Evolutionary conservation across 2,113 vertebrate genomes (phyloP).

Genomic region (Myxocyprinus asiaticus): DNA sequence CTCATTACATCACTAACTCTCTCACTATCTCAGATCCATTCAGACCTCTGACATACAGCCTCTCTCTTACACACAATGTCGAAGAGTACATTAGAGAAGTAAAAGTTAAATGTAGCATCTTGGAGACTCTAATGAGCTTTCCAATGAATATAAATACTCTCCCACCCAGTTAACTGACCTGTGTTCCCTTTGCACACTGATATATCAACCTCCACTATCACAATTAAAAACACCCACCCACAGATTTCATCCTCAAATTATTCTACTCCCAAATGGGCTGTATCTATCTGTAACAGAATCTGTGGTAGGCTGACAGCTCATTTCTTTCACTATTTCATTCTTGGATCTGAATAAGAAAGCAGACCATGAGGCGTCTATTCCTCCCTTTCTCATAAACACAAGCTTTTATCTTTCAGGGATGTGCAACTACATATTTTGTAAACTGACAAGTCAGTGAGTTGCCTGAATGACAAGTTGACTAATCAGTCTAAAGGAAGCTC

Average conservation of each 20-base stretch:
- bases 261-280: not conserved
- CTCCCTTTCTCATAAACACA: constrained; percentile 30
- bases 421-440: too few species aligned
- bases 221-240: not conserved
- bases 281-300: not conserved
- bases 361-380: not conserved
- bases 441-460: too few species aligned
- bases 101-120: not conserved
- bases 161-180: not conserved
- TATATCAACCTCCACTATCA: not conserved
- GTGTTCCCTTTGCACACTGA: not conserved
- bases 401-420: not conserved
- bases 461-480: too few species aligned
- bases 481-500: too few species aligned
- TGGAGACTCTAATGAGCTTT: not conserved
- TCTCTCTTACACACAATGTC: constrained; percentile 26
- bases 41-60: not conserved
- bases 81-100: not conserved
- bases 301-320: constrained; percentile 14
- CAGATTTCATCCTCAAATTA: constrained; percentile 1
- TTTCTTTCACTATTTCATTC: not conserved
- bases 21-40: constrained; percentile 57
- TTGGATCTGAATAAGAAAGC: not conserved
- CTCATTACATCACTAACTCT: constrained; percentile 52
- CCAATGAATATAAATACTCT: not conserved